Base-by-base conservation (phyloP, 2,888 invertebrate species). In the Oxyteleia sp. region DNA sequence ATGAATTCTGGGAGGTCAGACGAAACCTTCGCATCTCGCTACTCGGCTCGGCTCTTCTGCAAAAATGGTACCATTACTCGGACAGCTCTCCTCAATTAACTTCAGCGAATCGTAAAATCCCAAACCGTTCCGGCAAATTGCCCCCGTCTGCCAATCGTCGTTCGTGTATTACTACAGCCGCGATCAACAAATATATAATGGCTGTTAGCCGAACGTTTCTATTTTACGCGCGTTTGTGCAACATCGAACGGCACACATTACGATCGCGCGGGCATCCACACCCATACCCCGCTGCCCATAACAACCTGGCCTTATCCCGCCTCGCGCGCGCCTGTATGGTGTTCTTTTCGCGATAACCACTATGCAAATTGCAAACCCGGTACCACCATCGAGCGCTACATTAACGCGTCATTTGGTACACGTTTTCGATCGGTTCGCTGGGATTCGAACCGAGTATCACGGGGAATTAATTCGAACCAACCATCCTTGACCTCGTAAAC, bases 161-260 rank as follows among this genome's bases (percentile, higher is more conserved):
- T 47, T 75, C 35, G 15, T 8, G 29, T 26, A 57, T 57, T 75
- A 45, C 18, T 66, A 29, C 74, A n/a, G 64, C 16, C 29, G 23
- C 87, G 85, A 90, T 90, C 91, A 89, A 90, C 90, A 90, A 90
- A 91, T 91, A 91, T 88, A 88, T 89, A 89, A 89, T 86, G 87
- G 72, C 85, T 85, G 87, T 89, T 88, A 89, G 86, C 88, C 88
- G 87, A 88, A 84, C 85, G 86, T 85, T 87, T 88, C 89, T 88
- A 90, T 89, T 90, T 89, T 69, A 87, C 87, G 86, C 86, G 82
- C 84, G 55, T 81, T 87, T 86, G 84, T 85, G 86, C 79, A 71
- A 85, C 61, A 69, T 53, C 61, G 64, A 72, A 59, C 61, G 71
- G 57, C 59, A 38, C 32, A 51, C 66, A 71, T 41, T 74, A 72